Conservation (phyloP, 2,888 invertebrate genomes). For the Myopa tessellatipennis region DNA sequence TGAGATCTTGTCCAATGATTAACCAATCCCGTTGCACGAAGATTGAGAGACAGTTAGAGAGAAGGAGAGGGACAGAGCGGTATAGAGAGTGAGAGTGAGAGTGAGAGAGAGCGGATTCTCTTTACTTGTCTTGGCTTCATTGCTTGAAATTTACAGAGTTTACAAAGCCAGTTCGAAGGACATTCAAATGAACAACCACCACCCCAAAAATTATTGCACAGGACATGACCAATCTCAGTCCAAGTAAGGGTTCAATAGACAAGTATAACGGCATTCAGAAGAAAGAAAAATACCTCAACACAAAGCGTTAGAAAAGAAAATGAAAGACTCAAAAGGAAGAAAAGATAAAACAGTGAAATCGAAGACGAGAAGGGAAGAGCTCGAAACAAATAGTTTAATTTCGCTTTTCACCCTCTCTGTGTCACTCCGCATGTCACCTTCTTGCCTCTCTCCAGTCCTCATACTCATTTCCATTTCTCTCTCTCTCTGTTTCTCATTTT, state of each 20-base stretch:
- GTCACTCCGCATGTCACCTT: background rate
- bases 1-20: too few species aligned
- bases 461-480: background rate
- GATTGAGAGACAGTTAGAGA: too few species aligned
- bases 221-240: constrained; percentile 21
- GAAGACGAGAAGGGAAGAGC: background rate
- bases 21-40: too few species aligned
- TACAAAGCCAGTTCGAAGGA: too few species aligned
- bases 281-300: background rate
- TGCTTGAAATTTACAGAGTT: too few species aligned
- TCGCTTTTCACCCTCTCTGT: background rate
- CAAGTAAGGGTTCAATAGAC: background rate
- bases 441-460: background rate
- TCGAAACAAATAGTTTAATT: background rate
- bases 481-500: background rate
- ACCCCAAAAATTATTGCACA: constrained; percentile 24
- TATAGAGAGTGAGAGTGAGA: too few species aligned
- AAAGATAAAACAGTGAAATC: background rate
- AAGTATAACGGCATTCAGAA: background rate
- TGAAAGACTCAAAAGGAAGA: background rate
- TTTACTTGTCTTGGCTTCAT: too few species aligned
- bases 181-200: background rate
- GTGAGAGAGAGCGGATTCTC: too few species aligned
- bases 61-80: too few species aligned
- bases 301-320: background rate